A percentile compares a stretch with the other conserved stretches of the same genome.
phyloP scores from a whole-genome alignment of 37 sponge, comb jelly and placozoan species.

The Haliclona indistincta region DNA sequence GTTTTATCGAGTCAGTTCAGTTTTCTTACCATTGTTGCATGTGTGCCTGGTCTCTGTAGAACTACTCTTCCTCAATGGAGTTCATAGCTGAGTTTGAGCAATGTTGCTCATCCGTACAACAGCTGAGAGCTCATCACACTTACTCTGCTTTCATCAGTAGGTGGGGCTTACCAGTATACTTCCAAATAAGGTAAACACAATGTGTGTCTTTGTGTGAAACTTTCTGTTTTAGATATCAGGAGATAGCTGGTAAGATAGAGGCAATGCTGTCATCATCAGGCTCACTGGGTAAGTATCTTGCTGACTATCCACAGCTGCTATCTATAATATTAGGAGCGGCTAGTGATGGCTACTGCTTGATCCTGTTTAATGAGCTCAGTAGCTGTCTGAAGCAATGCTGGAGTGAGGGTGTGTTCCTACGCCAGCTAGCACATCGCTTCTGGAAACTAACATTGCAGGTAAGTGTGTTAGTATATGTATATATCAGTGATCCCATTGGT shows the following conservation, averaged over 20 bases:
- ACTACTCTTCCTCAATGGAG: slow-evolving; percentile 67
- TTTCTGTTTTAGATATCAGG: slow-evolving; percentile 72
- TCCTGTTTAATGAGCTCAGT: slow-evolving; percentile 52
- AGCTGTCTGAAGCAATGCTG: slow-evolving; percentile 74
- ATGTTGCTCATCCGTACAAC: slow-evolving; percentile 58
- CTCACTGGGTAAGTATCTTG: not conserved
- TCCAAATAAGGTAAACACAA: slow-evolving; percentile 86
- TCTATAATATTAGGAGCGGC: not conserved
- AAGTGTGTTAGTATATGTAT: no score
- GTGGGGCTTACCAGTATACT: slow-evolving; percentile 98
- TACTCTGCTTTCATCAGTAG: slow-evolving; percentile 82
- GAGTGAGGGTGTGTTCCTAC: slow-evolving; percentile 67
- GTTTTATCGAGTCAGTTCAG: slow-evolving; percentile 67
- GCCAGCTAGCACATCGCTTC: slow-evolving; percentile 81
- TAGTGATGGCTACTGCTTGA: slow-evolving; percentile 42
- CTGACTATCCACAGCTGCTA: no score
- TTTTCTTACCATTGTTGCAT: no score
- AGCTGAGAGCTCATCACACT: slow-evolving; percentile 46
- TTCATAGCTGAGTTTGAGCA: slow-evolving; percentile 79
- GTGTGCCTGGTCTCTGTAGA: slow-evolving; percentile 41
- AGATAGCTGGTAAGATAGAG: slow-evolving; percentile 83
- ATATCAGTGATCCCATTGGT: no score
- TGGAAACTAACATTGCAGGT: slow-evolving; percentile 97
- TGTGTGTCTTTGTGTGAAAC: not conserved
- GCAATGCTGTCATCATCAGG: slow-evolving; percentile 39